A percentile compares a stretch with the other conserved stretches of the same genome.
Conservation (phyloP, 2,797 vertebrate species). For the Remorina albescens region DNA sequence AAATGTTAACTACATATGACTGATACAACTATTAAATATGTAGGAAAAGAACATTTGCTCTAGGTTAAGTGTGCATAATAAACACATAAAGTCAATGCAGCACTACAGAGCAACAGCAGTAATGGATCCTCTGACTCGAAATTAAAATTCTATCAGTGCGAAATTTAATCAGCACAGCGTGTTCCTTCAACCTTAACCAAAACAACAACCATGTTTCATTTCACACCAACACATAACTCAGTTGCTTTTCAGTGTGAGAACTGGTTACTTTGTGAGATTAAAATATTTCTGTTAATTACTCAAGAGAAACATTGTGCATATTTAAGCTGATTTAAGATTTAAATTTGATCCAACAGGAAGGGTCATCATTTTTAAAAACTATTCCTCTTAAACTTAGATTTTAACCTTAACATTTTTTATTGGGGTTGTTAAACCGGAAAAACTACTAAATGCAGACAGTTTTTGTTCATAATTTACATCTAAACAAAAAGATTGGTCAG, state of each 20-base stretch:
- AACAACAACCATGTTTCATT: slow-evolving; percentile 38
- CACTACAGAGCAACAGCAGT: neutral
- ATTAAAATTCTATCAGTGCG: slow-evolving; percentile 36
- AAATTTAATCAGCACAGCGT: slow-evolving; percentile 39
- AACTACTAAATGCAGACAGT: neutral
- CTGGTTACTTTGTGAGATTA: slow-evolving; percentile 16
- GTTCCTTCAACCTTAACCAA: slow-evolving; percentile 17
- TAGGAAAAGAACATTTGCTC: slow-evolving; percentile 17
- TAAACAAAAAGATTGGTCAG: too few relatives aligned
- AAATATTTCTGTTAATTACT: slow-evolving; percentile 13
- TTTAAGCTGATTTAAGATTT: slow-evolving; percentile 4
- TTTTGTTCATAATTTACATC: neutral
- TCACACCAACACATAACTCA: slow-evolving; percentile 24
- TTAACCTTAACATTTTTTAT: too few relatives aligned
- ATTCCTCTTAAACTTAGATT: too few relatives aligned
- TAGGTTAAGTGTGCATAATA: slow-evolving; percentile 14
- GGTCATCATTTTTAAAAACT: neutral
- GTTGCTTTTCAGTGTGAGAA: neutral
- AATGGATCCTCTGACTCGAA: slow-evolving; percentile 25
- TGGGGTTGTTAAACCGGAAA: neutral
- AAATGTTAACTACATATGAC: slow-evolving; percentile 10
- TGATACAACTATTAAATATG: slow-evolving; percentile 17
- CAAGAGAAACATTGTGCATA: slow-evolving; percentile 1
- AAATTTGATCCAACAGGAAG: neutral
- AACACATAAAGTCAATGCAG: neutral